Percentiles rank a stretch among this genome's conserved stretches.
These are phyloP conservation scores for Musca vetustissima DNA, from an alignment of 1,140 invertebrate species.

Conservation along the genomic window DNA sequence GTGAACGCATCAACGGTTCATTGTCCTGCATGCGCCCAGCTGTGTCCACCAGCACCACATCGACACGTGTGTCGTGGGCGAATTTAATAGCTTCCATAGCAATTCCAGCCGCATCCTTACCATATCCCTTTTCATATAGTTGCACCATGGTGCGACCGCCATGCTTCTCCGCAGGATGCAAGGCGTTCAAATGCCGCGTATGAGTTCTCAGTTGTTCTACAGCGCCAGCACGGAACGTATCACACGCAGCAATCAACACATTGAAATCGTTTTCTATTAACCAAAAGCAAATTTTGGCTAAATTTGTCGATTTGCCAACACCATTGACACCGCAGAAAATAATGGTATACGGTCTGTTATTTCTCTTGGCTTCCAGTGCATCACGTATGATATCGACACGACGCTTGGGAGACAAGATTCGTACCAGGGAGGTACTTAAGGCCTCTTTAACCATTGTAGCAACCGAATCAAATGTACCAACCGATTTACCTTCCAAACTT, in stretches of 20 bases:
- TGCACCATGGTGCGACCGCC: conserved; percentile 80
- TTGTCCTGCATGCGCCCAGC: conserved; percentile 99
- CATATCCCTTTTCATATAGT: conserved; percentile 97
- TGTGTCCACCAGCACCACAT: conserved; percentile 96
- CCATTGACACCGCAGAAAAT: conserved; percentile 99
- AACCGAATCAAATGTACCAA: conserved; percentile 92
- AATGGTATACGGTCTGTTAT: conserved; percentile 88
- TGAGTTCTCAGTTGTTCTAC: conserved; percentile 98
- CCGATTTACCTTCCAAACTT: conserved; percentile 90
- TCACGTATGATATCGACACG: conserved; percentile 97
- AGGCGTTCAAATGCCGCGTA: conserved; percentile 87
- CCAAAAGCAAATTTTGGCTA: conserved; percentile 99
- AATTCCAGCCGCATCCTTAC: conserved; percentile 97
- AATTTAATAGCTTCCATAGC: conserved; percentile 95
- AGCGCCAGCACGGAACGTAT: conserved; percentile 98
- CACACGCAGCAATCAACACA: conserved; percentile 97
- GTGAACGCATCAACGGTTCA: conserved; percentile 95
- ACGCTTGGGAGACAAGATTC: conserved; percentile 91
- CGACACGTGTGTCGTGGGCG: conserved; percentile 77
- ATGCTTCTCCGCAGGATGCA: conserved; percentile 82
- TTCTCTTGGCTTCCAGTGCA: conserved; percentile 83
- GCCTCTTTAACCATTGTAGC: conserved; percentile 80
- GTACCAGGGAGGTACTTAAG: conserved; percentile 80
- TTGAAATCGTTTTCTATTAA: conserved; percentile 95
- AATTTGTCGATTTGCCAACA: conserved; percentile 98